phyloP scores from a whole-genome alignment of 1,140 invertebrate genomes.

The Probaryconus sp. region DNA sequence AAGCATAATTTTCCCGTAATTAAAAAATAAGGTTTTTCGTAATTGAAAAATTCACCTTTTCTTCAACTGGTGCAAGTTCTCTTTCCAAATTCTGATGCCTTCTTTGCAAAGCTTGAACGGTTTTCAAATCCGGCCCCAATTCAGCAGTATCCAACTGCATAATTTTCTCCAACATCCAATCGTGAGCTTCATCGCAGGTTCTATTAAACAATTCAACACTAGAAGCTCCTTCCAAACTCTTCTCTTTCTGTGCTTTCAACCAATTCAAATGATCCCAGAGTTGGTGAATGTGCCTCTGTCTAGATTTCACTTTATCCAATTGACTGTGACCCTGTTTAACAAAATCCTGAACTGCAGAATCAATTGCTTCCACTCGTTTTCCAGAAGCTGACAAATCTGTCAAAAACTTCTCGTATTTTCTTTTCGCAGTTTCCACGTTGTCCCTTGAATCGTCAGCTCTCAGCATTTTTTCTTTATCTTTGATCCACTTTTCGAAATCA shows the following conservation, averaged over 20 bases:
- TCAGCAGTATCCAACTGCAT: conserved; percentile 88
- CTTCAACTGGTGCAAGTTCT: conserved; percentile 92
- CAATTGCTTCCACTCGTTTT: conserved; percentile 92
- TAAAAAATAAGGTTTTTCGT: not conserved
- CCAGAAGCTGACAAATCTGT: conserved; percentile 96
- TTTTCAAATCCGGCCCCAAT: conserved; percentile 91
- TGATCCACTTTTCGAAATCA: conserved; percentile 98
- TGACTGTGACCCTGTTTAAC: conserved; percentile 91
- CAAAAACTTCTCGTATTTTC: conserved; percentile 97
- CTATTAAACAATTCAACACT: conserved; percentile 96
- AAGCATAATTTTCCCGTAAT: too few species aligned
- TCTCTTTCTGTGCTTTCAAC: conserved; percentile 93
- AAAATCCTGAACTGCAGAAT: conserved; percentile 92
- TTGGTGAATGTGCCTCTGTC: conserved; percentile 91
- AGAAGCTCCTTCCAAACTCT: conserved; percentile 92
- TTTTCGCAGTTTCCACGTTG: conserved; percentile 94
- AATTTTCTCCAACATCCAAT: conserved; percentile 97
- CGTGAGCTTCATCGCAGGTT: conserved; percentile 93
- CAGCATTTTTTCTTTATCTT: conserved; percentile 94
- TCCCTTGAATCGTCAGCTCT: conserved; percentile 90
- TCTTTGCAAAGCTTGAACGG: conserved; percentile 92
- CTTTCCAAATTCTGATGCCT: conserved; percentile 93
- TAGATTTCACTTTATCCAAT: conserved; percentile 88
- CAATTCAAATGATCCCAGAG: conserved; percentile 93
- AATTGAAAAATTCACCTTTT: conserved; percentile 82